Percentiles rank a stretch among this genome's conserved stretches.
These are phyloP conservation scores for Mylabris sibirica DNA, from an alignment of 2,888 invertebrate species.

Conservation along the genomic window DNA sequence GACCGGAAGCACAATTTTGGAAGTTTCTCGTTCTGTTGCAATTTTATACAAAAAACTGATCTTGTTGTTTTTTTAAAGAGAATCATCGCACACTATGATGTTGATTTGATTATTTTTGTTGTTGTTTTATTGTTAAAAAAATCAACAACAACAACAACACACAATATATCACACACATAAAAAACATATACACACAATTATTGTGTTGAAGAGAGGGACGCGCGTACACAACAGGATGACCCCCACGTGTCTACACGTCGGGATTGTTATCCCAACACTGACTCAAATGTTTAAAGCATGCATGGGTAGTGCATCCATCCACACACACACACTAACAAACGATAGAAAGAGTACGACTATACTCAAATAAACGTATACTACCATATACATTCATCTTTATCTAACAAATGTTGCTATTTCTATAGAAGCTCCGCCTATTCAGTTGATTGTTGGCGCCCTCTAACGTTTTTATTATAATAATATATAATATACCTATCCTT, in stretches of 20 bases:
- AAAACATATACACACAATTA: not conserved
- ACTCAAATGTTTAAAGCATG: conserved; percentile 55
- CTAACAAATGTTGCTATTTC: conserved; percentile 53
- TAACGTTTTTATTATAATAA: conserved; percentile 41
- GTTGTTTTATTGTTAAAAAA: no score
- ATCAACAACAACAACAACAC: not conserved
- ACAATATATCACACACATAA: conserved; percentile 20
- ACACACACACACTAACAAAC: not conserved
- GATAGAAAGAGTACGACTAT: not conserved
- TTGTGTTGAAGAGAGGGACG: not conserved
- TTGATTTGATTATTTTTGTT: no score
- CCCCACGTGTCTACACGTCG: conserved; percentile 65
- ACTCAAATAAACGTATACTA: conserved; percentile 30
- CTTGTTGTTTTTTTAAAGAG: not conserved
- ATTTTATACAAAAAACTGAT: not conserved
- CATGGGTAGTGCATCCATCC: conserved; percentile 66
- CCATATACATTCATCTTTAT: conserved; percentile 47
- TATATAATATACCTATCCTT: conserved; percentile 58
- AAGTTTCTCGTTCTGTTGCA: conserved; percentile 31
- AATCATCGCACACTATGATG: conserved; percentile 10
- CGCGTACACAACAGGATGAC: conserved; percentile 33
- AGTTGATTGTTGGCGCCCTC: conserved; percentile 62
- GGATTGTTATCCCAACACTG: conserved; percentile 68
- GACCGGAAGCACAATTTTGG: conserved; percentile 38
- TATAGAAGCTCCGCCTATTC: conserved; percentile 70